phyloP scores from a whole-genome alignment of 2,888 invertebrate species.

The Agrotis exclamationis region DNA sequence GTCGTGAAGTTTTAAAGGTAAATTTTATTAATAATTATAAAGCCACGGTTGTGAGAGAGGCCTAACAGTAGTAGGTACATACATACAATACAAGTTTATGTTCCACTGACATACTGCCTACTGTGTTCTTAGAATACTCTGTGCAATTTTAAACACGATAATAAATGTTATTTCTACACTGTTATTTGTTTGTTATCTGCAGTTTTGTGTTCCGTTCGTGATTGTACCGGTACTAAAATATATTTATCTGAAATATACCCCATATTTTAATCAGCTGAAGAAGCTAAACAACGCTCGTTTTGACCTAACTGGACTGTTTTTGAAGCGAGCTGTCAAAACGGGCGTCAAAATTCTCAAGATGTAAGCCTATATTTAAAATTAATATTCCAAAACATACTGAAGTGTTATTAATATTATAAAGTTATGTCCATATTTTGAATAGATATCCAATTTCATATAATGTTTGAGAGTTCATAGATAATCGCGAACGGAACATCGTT shows the following conservation, averaged over 20 bases:
- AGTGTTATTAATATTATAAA: conserved; percentile 26
- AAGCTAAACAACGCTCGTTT: conserved; percentile 5
- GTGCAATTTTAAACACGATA: conserved; percentile 72
- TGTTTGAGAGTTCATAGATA: conserved; percentile 26
- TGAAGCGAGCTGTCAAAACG: conserved; percentile 8
- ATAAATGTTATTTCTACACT: conserved; percentile 80
- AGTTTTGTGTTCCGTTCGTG: conserved; percentile 66
- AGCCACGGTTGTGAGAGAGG: conserved; percentile 90
- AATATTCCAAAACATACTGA: conserved; percentile 22
- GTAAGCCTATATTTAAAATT: conserved; percentile 23
- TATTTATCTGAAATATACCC: conserved; percentile 26
- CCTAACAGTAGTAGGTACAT: conserved; percentile 84
- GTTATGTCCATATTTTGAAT: conserved; percentile 33
- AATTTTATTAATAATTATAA: conserved; percentile 68
- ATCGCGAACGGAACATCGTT: conserved; percentile 60
- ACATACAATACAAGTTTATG: conserved; percentile 70
- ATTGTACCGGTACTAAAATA: conserved; percentile 45
- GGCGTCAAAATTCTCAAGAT: not conserved
- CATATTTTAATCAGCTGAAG: conserved; percentile 1
- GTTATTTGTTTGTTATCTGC: conserved; percentile 78
- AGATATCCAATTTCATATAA: conserved; percentile 24
- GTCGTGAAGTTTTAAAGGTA: conserved; percentile 67
- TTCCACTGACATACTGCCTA: conserved; percentile 85
- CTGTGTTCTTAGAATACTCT: conserved; percentile 88
- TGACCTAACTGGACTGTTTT: not conserved